Conservation (phyloP, 2,888 invertebrate genomes). For the Cryptocephalus primarius region DNA sequence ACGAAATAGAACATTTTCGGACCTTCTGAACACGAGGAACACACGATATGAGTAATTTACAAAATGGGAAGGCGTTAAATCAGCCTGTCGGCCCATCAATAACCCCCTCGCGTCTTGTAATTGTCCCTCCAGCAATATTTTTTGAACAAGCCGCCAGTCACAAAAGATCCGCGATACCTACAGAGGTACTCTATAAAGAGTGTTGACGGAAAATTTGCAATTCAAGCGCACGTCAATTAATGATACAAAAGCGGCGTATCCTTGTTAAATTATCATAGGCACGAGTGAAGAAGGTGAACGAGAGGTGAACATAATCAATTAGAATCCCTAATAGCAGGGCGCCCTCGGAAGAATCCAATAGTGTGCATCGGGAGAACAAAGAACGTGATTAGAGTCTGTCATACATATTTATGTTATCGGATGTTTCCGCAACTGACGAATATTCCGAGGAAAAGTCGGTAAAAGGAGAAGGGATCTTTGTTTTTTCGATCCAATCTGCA, state of each 20-base stretch:
- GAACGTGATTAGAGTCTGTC: constrained; percentile 20
- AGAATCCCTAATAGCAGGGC: constrained; percentile 14
- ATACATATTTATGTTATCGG: constrained; percentile 19
- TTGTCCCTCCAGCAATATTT: background rate
- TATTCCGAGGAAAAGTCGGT: constrained; percentile 11
- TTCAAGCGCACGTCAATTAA: constrained; percentile 21
- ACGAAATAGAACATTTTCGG: no score
- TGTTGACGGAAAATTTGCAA: constrained; percentile 19
- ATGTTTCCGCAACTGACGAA: constrained; percentile 17
- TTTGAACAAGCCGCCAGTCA: background rate
- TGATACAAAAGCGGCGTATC: constrained; percentile 18
- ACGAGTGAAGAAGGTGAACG: constrained; percentile 13
- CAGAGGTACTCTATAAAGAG: constrained; percentile 11
- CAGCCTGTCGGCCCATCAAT: background rate
- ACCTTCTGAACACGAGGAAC: no score
- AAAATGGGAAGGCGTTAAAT: background rate
- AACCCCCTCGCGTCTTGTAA: constrained; percentile 1
- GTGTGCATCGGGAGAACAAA: constrained; percentile 13
- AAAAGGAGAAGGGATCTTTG: constrained; percentile 16
- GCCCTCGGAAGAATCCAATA: constrained; percentile 14
- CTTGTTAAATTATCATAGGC: constrained; percentile 22
- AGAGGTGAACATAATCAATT: constrained; percentile 22
- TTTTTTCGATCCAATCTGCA: constrained; percentile 18
- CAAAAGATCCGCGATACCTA: background rate
- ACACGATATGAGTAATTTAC: no score